A percentile compares a stretch with the other conserved stretches of the same genome.
Evolutionary conservation across 2,797 vertebrate species (phyloP).

Genomic region (Spinus olivaceus): DNA sequence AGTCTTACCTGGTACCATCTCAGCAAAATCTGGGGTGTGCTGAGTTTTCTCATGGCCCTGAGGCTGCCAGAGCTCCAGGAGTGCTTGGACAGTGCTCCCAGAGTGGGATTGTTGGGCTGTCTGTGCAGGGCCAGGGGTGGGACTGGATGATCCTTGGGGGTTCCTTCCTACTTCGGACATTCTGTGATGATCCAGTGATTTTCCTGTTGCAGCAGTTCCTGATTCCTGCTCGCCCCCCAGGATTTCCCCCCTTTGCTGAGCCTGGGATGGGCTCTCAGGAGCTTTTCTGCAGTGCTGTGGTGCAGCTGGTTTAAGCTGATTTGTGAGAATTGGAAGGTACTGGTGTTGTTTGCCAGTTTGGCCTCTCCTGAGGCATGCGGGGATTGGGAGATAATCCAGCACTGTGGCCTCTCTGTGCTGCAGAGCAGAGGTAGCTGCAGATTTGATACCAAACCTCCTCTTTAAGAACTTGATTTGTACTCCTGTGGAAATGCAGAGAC

Average conservation of each 20-base stretch:
- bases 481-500: not conserved
- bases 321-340: not conserved
- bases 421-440: not conserved
- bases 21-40: not conserved
- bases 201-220: not conserved
- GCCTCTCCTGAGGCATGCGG: not conserved
- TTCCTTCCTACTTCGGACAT: not conserved
- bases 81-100: fast-evolving
- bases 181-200: not conserved
- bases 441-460: not conserved
- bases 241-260: not conserved
- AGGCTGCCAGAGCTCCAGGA: not conserved
- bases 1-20: not conserved
- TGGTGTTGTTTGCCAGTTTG: not conserved
- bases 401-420: not conserved
- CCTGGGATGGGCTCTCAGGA: not conserved
- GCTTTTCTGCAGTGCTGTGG: not conserved
- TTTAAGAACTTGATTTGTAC: not conserved
- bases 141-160: not conserved
- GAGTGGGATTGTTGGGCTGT: not conserved
- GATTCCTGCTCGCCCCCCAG: fast-evolving
- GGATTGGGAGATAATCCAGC: not conserved
- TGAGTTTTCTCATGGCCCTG: not conserved
- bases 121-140: not conserved
- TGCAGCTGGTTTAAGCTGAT: not conserved